A percentile compares a stretch with the other conserved stretches of the same genome.
Conservation (phyloP, 2,888 invertebrate genomes). For the Harmothoe impar region DNA sequence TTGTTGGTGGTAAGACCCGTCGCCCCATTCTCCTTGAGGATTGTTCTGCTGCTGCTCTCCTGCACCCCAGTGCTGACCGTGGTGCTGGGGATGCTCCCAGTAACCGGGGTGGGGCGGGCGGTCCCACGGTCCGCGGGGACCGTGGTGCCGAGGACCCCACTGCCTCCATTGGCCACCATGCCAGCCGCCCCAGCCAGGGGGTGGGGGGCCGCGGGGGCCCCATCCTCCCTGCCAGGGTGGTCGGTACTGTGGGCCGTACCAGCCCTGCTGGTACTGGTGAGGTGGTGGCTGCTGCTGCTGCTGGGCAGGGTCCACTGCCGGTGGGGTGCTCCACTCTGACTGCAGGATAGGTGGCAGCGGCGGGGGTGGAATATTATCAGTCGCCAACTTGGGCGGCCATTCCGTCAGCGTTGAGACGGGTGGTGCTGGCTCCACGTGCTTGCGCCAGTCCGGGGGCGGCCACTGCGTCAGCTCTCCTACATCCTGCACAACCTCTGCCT, state of each 20-base stretch:
- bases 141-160: neutral
- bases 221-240: slow-evolving; percentile 36
- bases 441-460: neutral
- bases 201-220: slow-evolving; percentile 7
- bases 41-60: slow-evolving; percentile 31
- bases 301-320: neutral
- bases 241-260: slow-evolving; percentile 45
- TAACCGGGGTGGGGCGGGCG: neutral
- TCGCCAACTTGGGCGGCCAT: slow-evolving; percentile 21
- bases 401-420: slow-evolving; percentile 37
- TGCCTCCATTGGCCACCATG: slow-evolving; percentile 32
- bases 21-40: neutral
- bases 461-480: neutral
- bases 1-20: neutral
- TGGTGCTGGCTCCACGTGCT: slow-evolving; percentile 25
- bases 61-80: slow-evolving; percentile 27
- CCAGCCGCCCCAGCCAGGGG: slow-evolving; percentile 30
- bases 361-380: slow-evolving; percentile 15
- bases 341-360: slow-evolving; percentile 18
- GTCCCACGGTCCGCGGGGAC: slow-evolving; percentile 16
- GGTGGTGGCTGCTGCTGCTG: slow-evolving; percentile 23
- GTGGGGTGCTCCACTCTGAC: neutral
- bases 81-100: neutral
- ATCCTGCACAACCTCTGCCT: neutral
- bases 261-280: slow-evolving; percentile 55